These are phyloP conservation scores for Lordiphosa andalusiaca DNA, from an alignment of 2,888 invertebrate species.

Conservation along the genomic window DNA sequence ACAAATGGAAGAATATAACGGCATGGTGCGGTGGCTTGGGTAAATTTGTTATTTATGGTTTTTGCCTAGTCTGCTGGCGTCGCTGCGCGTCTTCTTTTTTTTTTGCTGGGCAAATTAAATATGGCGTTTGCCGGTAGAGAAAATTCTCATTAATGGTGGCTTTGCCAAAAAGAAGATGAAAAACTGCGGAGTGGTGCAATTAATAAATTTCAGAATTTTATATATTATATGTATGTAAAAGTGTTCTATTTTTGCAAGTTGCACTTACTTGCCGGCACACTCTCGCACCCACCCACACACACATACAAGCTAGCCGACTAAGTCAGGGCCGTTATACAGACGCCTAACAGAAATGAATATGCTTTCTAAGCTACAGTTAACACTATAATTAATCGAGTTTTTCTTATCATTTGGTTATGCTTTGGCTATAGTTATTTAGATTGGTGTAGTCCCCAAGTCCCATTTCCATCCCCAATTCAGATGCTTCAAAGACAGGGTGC, in stretches of 20 bases:
- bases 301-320: slow-evolving; percentile 15
- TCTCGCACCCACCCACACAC: slow-evolving; percentile 12
- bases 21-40: not conserved
- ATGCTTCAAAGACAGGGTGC: slow-evolving; percentile 2
- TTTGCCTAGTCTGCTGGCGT: slow-evolving; percentile 8
- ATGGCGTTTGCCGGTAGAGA: slow-evolving; percentile 61
- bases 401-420: not conserved
- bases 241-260: too few species aligned
- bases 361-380: not conserved
- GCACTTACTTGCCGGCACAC: slow-evolving; percentile 1
- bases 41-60: not conserved
- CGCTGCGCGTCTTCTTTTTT: slow-evolving; percentile 8
- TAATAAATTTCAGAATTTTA: too few species aligned
- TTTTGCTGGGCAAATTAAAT: slow-evolving; percentile 59
- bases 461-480: not conserved
- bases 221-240: too few species aligned
- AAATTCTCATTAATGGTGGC: slow-evolving; percentile 18
- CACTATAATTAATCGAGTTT: not conserved
- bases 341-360: not conserved
- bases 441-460: slow-evolving; percentile 1
- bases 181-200: rapidly evolving
- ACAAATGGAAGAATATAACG: not conserved
- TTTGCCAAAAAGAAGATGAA: not conserved
- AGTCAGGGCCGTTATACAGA: slow-evolving; percentile 44
- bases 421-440: not conserved